Evolutionary conservation across 2,113 vertebrate species (phyloP).

Genomic region (cattle (Bos taurus)): DNA sequence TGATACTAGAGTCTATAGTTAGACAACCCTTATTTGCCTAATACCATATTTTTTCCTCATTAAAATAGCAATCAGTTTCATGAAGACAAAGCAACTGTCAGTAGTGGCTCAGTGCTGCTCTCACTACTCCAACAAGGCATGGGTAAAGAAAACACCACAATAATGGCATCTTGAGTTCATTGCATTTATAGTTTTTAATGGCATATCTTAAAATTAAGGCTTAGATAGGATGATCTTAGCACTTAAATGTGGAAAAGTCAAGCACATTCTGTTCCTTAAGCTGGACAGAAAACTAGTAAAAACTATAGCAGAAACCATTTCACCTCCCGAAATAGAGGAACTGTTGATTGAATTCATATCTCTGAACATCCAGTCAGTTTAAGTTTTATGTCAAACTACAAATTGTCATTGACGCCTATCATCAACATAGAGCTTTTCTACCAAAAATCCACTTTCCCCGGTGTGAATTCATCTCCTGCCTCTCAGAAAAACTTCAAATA

Average conservation of each 20-base stretch:
- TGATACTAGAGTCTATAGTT: constrained; percentile 34
- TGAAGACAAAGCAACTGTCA: constrained; percentile 54
- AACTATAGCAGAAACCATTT: neutral
- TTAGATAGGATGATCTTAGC: neutral
- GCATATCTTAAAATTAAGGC: constrained; percentile 39
- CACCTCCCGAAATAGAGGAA: neutral
- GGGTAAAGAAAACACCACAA: constrained; percentile 34
- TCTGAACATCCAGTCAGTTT: constrained; percentile 24
- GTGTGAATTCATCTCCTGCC: constrained; percentile 9
- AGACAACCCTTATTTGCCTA: constrained; percentile 37
- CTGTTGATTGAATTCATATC: constrained; percentile 32
- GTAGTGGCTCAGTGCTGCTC: constrained; percentile 44
- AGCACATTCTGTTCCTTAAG: neutral
- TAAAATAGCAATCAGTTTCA: constrained; percentile 57
- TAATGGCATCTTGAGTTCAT: constrained; percentile 13
- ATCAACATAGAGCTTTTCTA: constrained; percentile 29
- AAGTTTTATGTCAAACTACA: constrained; percentile 39
- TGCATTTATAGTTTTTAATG: constrained; percentile 43
- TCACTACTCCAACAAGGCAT: constrained; percentile 47
- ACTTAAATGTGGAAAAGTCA: neutral
- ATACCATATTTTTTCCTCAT: constrained; percentile 63
- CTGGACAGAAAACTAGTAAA: neutral
- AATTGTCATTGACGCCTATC: neutral
- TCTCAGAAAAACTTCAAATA: constrained; percentile 30
- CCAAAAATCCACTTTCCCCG: neutral